phyloP scores from a whole-genome alignment of 1,140 invertebrate genomes.

The Capitella teleta region DNA sequence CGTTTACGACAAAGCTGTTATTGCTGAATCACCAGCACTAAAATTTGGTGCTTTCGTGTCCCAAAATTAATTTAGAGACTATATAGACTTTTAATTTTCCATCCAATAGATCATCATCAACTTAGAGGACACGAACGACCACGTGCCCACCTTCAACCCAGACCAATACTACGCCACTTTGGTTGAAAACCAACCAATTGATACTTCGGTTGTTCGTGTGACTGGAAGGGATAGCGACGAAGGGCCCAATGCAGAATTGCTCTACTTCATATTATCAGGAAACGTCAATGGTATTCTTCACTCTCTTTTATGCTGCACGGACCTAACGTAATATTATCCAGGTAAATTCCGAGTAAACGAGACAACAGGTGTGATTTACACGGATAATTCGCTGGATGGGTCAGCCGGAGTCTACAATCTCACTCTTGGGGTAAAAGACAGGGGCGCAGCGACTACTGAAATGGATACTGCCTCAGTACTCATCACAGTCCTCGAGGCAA shows the following conservation, averaged over 20 bases:
- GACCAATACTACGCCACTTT: slow-evolving; percentile 46
- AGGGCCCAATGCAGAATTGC: background rate
- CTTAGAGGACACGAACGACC: slow-evolving; percentile 71
- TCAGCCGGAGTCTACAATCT: slow-evolving; percentile 2
- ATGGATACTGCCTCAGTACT: slow-evolving; percentile 40
- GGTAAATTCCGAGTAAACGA: slow-evolving; percentile 1
- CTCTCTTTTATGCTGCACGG: background rate
- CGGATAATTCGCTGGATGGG: background rate
- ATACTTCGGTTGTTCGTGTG: background rate
- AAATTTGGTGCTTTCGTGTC: no score
- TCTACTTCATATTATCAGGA: no score
- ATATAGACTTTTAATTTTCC: no score
- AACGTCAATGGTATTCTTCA: background rate
- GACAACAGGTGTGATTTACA: background rate
- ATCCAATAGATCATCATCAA: slow-evolving; percentile 52
- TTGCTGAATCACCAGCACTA: no score
- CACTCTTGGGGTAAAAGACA: background rate
- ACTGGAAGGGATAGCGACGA: background rate
- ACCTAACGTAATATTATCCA: background rate
- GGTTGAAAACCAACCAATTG: background rate
- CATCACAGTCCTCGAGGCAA: slow-evolving; percentile 57
- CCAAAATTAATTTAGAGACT: no score
- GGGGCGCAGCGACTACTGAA: background rate
- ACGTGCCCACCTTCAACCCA: slow-evolving; percentile 62
- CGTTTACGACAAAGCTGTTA: no score